Evolutionary conservation across 2,888 invertebrate genomes (phyloP).

Genomic region (Diplolepis rosae): DNA sequence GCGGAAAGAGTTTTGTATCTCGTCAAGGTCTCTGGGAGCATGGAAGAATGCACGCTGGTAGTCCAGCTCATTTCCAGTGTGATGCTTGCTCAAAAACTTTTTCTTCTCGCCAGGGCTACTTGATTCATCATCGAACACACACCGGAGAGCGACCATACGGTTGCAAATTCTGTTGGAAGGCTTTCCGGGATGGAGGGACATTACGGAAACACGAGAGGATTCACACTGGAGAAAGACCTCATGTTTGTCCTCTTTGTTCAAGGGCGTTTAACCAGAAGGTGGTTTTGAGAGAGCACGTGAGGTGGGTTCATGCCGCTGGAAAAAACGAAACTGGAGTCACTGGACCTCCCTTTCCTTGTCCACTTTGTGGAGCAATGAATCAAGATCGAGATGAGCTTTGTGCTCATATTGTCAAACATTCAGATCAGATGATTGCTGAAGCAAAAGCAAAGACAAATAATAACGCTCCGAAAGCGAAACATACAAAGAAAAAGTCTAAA

Average conservation of each 20-base stretch:
- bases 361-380: conserved; percentile 73
- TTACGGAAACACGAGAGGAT: conserved; percentile 75
- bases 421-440: conserved; percentile 75
- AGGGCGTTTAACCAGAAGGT: conserved; percentile 77
- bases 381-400: conserved; percentile 75
- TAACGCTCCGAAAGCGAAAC: conserved; percentile 53
- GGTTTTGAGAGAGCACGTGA: conserved; percentile 75
- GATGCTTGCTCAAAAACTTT: conserved; percentile 75
- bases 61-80: conserved; percentile 74
- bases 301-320: conserved; percentile 75
- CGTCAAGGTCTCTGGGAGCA: conserved; percentile 75
- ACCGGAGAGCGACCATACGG: conserved; percentile 76
- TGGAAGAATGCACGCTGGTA: conserved; percentile 72
- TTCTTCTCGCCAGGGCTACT: conserved; percentile 75
- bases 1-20: conserved; percentile 74
- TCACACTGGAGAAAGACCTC: conserved; percentile 76
- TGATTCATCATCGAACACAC: conserved; percentile 76
- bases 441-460: conserved; percentile 69
- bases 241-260: conserved; percentile 75
- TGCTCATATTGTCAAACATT: conserved; percentile 76
- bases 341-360: conserved; percentile 72
- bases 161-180: conserved; percentile 76
- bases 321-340: conserved; percentile 69
- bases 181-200: conserved; percentile 76
- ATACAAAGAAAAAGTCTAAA: conserved; percentile 53